phyloP scores from a whole-genome alignment of 1,140 invertebrate genomes.

The Ladona fulva region DNA sequence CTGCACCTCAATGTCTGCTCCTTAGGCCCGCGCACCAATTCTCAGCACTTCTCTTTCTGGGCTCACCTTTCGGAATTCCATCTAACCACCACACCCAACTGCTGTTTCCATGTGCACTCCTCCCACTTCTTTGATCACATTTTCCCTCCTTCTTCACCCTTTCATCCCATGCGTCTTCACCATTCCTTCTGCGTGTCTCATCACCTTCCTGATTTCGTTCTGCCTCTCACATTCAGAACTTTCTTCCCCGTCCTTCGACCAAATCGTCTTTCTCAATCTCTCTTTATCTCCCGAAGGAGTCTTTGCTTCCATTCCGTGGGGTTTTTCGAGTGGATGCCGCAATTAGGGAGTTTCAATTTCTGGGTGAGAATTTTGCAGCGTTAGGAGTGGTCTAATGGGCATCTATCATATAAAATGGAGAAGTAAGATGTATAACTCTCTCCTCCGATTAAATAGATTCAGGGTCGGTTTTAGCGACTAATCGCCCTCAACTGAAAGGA shows the following conservation, averaged over 20 bases:
- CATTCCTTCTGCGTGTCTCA: neutral
- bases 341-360: too few species aligned
- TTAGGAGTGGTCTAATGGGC: too few species aligned
- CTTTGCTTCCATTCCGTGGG: too few species aligned
- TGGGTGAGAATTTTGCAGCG: too few species aligned
- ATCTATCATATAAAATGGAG: too few species aligned
- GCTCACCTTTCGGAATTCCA: neutral
- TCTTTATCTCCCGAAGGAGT: neutral
- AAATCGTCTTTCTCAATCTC: neutral
- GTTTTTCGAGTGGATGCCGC: too few species aligned
- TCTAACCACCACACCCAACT: neutral
- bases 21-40: neutral
- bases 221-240: neutral
- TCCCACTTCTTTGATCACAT: neutral
- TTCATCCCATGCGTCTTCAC: neutral
- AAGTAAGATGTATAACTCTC: too few species aligned
- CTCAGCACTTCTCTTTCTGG: neutral
- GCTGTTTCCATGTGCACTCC: neutral
- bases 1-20: conserved; percentile 3
- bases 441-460: too few species aligned
- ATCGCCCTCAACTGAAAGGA: too few species aligned
- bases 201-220: neutral
- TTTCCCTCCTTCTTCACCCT: neutral
- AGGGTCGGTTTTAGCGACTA: too few species aligned
- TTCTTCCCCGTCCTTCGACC: neutral